Conservation (phyloP, 2,113 vertebrate genomes). For the Burhinus bistriatus region DNA sequence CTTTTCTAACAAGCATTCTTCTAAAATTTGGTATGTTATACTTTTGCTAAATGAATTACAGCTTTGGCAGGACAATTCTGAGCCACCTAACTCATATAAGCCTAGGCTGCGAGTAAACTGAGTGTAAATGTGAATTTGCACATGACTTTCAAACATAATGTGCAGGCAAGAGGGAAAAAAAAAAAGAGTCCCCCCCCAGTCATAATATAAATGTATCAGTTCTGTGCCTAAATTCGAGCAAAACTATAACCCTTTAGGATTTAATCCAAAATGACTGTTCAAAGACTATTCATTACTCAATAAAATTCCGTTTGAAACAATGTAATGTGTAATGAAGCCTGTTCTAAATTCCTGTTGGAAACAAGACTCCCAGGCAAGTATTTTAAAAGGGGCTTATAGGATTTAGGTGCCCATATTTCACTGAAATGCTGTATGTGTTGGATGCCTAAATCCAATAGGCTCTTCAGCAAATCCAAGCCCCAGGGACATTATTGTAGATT, state of each 20-base stretch:
- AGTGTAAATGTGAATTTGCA: background rate
- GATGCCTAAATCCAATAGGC: conserved; percentile 46
- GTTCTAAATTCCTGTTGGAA: background rate
- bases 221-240: background rate
- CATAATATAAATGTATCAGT: background rate
- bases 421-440: background rate
- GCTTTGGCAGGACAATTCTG: background rate
- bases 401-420: conserved; percentile 45
- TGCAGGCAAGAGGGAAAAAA: background rate
- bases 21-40: background rate
- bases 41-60: conserved; percentile 20
- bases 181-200: background rate
- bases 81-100: background rate
- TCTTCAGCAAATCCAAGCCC: conserved; percentile 44
- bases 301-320: conserved; percentile 39
- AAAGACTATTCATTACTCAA: conserved; percentile 8
- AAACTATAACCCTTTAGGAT: background rate
- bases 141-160: background rate
- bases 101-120: background rate
- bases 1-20: conserved; percentile 16
- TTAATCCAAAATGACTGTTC: background rate
- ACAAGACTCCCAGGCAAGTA: conserved; percentile 30
- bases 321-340: background rate
- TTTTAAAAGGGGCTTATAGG: conserved; percentile 29
- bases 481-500: conserved; percentile 23